phyloP scores from a whole-genome alignment of 2,888 invertebrate genomes.

The Lepeophtheirus nordmannii region DNA sequence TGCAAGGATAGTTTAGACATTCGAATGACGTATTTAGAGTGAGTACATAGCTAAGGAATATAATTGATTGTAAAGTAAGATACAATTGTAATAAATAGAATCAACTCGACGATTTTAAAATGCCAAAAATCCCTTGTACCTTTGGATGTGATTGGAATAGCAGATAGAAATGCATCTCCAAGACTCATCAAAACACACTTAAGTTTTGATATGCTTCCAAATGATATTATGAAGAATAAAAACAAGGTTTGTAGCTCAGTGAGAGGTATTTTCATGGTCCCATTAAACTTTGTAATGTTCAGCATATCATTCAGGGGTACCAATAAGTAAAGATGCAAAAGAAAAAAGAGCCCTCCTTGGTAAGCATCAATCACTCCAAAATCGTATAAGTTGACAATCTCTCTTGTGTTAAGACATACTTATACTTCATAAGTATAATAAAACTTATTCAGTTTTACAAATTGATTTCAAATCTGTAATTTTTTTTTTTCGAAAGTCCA shows the following conservation, averaged over 20 bases:
- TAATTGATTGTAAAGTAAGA: too few species aligned
- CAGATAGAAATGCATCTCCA: neutral
- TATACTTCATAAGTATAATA: too few species aligned
- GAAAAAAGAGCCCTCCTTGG: neutral
- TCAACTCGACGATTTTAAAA: neutral
- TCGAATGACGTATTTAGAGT: slow-evolving; percentile 61
- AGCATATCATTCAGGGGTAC: too few species aligned
- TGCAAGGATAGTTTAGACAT: slow-evolving; percentile 44
- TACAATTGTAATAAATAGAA: neutral
- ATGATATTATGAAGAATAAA: neutral
- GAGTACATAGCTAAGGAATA: slow-evolving; percentile 32
- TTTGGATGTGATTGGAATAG: neutral
- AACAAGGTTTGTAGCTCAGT: neutral
- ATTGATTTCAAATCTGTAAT: too few species aligned
- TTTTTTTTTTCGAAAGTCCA: too few species aligned
- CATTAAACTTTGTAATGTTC: too few species aligned
- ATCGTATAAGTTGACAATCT: too few species aligned
- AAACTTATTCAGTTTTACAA: too few species aligned
- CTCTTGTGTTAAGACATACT: too few species aligned
- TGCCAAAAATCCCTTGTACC: neutral
- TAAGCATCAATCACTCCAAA: neutral
- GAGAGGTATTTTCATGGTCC: too few species aligned
- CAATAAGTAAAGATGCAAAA: neutral
- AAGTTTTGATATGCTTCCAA: slow-evolving; percentile 8
- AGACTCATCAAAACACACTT: slow-evolving; percentile 19